Evolutionary conservation across 2,113 vertebrate genomes (phyloP), one percentile per base, ranked within the genome.

Genomic region (Centropristis striata): DNA sequence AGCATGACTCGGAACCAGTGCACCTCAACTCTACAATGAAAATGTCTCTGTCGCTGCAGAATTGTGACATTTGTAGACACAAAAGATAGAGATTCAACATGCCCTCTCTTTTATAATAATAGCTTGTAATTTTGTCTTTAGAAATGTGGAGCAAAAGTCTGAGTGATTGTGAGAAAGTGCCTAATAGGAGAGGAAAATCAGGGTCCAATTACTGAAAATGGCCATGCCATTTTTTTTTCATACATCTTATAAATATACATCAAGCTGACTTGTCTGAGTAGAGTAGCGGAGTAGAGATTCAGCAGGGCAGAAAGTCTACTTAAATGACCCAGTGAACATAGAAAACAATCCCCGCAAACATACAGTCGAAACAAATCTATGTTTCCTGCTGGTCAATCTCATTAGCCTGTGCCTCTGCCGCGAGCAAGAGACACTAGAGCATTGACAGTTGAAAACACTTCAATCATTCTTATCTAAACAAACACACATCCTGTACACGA

Each of bases 131-230:
- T 28, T 25, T 70, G 65, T 75, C 76, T 80, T 83, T 61, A 57
- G 46, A 79, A 83, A 84, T 57, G 59, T 57, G 49, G 53, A 61
- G 55, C 68, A 71, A 25, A 76, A 72, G 28, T 39, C 36, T 66
- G 74, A 85, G 55, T 75, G 60, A 87, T 64, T 71, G 73, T 58
- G 55, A 75, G 81, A 90, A 81, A 73, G 36, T 66, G 59, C n/a
- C 50, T 81, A 81, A 80, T 74, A 55, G 74, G 73, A 87, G 51
- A 69, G 51, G 71, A 79, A 83, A 90, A 92, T 75, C 65, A 88
- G 73, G 41, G n/a, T 13, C 70, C 71, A 85, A 86, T 86, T 83
- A 86, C 65, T 61, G 53, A 71, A 77, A 91, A 78, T 76, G 69
- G 68, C 61, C 81, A 47, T 73, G 28, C n/a, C n/a, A n/a, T 9